Evolutionary conservation across 2,113 vertebrate genomes (phyloP), one percentile per base, ranked within the genome.

Genomic region (Machaerirhynchus nigripectus): DNA sequence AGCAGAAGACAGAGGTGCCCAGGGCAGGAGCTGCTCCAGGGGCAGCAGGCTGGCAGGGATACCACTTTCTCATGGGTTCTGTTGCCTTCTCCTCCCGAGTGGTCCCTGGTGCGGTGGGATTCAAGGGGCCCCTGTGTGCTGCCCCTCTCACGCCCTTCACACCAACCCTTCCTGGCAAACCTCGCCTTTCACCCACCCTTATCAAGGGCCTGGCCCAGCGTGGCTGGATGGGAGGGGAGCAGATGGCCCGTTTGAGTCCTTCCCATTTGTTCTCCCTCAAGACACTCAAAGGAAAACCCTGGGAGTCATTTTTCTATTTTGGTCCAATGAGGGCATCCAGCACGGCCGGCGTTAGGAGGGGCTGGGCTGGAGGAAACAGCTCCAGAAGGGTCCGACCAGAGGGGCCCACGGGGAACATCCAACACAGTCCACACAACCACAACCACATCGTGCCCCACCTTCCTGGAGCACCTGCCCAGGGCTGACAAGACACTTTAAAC

Each of bases 261-360:
- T 94, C 89, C 91, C 67, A 80, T 84, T 57, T 90, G 44, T 57
- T 53, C 59, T 92, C 86, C 67, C 86, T 90, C 40, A 80, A 60
- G 93, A 83, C 46, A 61, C 33, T 55, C 83, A 86, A 44, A 96
- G 91, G 89, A 95, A 96, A 95, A 53, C 46, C 42, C 87, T 74
- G 63, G 84, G 89, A 55, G 89, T 84, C 84, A 84, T 39, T 70
- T 77, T 63, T 94, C 64, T 84, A 84, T 92, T 96, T 84, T 46
- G 33, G 59, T 30, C 40, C 52, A 40, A 15, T 3, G 4, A 80
- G 40, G 49, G 27, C 68, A 80, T 65, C 89, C 57, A 88, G 83
- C 52, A 50, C 0, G 0, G 40, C 53, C 37, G 2, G 0, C 0
- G 0, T 33, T 28, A 53, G 56, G 61, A 93, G 63, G 49, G 44